Evolutionary conservation across 1,140 invertebrate species (phyloP).

Genomic region (Heliconius eleuchia): DNA sequence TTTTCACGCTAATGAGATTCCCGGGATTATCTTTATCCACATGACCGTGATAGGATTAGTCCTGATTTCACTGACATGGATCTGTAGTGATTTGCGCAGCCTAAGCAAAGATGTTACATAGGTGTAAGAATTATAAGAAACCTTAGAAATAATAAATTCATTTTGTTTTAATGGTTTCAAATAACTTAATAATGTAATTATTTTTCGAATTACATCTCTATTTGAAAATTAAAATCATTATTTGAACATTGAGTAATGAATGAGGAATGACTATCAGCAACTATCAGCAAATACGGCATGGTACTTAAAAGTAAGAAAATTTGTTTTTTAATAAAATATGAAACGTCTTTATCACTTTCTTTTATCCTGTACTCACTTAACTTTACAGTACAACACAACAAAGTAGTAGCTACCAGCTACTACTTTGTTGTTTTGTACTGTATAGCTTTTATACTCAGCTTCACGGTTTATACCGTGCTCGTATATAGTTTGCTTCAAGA

Average conservation of each 20-base stretch:
- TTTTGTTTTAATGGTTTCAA: conserved; percentile 39
- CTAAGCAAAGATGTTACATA: conserved; percentile 46
- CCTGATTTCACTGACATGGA: conserved; percentile 61
- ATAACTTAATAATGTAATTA: conserved; percentile 27
- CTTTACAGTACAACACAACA: no score
- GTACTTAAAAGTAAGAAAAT: no score
- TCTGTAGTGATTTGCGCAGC: conserved; percentile 56
- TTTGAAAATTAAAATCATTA: background rate
- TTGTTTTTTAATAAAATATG: no score
- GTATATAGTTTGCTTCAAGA: no score
- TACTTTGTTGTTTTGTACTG: no score
- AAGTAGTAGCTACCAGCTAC: no score
- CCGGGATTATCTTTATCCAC: conserved; percentile 58
- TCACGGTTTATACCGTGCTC: no score
- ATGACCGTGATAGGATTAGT: conserved; percentile 70
- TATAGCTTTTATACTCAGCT: no score
- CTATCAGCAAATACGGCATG: no score
- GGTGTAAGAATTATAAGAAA: conserved; percentile 50
- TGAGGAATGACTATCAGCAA: no score
- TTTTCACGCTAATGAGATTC: conserved; percentile 61
- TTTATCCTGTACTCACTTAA: no score
- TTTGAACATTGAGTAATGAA: background rate
- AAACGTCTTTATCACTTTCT: no score
- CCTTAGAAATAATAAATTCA: conserved; percentile 50
- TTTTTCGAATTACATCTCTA: background rate